Base-by-base conservation (phyloP, 2,797 vertebrate species). In the Molothrus aeneus region DNA sequence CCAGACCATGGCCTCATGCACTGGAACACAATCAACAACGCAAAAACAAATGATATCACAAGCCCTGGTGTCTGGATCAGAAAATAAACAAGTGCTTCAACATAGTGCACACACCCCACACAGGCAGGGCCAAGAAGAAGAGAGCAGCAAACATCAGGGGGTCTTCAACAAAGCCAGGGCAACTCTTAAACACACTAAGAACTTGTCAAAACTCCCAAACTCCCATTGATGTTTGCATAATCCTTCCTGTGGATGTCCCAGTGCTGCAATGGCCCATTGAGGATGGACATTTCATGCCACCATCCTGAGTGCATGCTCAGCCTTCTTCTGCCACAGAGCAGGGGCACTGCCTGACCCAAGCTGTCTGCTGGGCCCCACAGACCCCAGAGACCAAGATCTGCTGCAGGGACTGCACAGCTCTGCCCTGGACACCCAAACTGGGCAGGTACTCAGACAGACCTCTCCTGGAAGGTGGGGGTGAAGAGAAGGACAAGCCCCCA, bases 391-490 rank as follows among this genome's bases (percentile, higher is more conserved):
- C 31, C 25, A 42, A n/a, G 11, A 50, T 26, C 11, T 85, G 36
- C 43, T 6, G 2, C 45, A 50, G 19, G 63, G 21, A 38, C n/a
- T 2, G 0, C 29, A 17, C 0, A 0, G 19, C 36, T 69, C 26
- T 26, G 13, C 17, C 12, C 36, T 17, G 22, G 43, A 15, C n/a
- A 64, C 63, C 7, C 19, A 40, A 25, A 38, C 21, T 25, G 25
- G 43, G 29, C 56, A 60, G 11, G 11, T 7, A 8, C 34, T 47
- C 42, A 19, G 24, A 38, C 5, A 79, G 53, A 54, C 14, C n/a
- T 47, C 38, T 51, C 22, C 65, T 4, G 1, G 25, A 22, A n/a
- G 8, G 0, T 38, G 11, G 7, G 26, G 12, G 4, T 4, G 21
- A 77, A n/a, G 13, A 68, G 21, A 21, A 25, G 10, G 54, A 15